Conservation (phyloP, 1,140 invertebrate genomes). For the Nasonia giraulti region DNA sequence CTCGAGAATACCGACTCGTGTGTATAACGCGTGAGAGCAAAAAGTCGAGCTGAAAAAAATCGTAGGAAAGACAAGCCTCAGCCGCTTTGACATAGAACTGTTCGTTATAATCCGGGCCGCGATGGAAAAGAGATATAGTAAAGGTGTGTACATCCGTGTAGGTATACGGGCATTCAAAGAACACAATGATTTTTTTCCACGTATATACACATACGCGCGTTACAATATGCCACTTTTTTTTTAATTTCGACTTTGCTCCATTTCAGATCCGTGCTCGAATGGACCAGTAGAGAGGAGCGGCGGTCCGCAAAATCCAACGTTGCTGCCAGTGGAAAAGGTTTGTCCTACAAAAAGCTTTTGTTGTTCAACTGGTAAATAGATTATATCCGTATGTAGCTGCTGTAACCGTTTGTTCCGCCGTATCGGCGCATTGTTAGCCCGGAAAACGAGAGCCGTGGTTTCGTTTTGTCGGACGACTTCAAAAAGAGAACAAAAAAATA, state of each 20-base stretch:
- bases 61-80: no score
- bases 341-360: background rate
- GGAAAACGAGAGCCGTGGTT: background rate
- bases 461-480: background rate
- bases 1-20: no score
- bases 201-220: background rate
- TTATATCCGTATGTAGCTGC: background rate
- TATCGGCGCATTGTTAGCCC: background rate
- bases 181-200: background rate
- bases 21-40: no score
- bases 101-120: no score
- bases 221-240: background rate
- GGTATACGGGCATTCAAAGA: no score
- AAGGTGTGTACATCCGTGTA: no score
- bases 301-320: background rate
- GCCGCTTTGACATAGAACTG: no score
- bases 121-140: no score
- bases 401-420: background rate
- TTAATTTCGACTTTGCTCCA: background rate
- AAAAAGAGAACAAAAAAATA: background rate
- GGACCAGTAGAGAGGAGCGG: slow-evolving; percentile 11
- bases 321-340: slow-evolving; percentile 33
- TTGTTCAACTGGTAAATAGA: background rate
- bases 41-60: no score
- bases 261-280: slow-evolving; percentile 28